Evolutionary conservation across 1,140 invertebrate species (phyloP).

Genomic region (Popillia japonica): DNA sequence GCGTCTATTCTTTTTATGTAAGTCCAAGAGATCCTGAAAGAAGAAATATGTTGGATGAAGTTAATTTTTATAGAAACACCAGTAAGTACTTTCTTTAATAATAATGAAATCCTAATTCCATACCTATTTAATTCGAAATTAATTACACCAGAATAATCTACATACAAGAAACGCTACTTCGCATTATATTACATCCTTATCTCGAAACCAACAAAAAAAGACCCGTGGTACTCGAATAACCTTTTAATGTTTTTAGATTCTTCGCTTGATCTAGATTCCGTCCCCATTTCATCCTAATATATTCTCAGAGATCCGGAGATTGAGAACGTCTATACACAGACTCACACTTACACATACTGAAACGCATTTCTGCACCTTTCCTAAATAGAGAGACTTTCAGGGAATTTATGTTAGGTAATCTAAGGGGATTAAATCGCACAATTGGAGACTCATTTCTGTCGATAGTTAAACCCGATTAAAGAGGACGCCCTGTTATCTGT

Average conservation of each 20-base stretch:
- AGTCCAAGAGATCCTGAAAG: no score
- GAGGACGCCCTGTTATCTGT: slow-evolving; percentile 20
- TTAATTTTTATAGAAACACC: no score
- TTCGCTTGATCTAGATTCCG: not conserved
- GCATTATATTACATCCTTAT: not conserved
- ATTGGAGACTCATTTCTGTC: slow-evolving; percentile 27
- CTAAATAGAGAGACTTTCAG: slow-evolving; percentile 21
- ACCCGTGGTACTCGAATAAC: slow-evolving; percentile 21
- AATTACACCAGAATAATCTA: not conserved
- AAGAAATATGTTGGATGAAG: no score
- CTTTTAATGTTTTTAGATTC: slow-evolving; percentile 31
- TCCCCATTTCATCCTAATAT: slow-evolving; percentile 33
- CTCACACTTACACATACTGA: not conserved
- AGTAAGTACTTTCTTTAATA: no score
- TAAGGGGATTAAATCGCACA: slow-evolving; percentile 31
- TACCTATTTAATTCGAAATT: not conserved
- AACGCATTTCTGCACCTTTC: slow-evolving; percentile 29
- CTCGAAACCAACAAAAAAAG: not conserved
- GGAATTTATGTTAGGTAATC: slow-evolving; percentile 34
- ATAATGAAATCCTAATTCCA: not conserved
- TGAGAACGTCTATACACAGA: not conserved
- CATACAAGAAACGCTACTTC: slow-evolving; percentile 15
- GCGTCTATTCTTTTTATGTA: no score
- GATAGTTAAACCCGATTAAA: slow-evolving; percentile 29
- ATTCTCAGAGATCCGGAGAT: slow-evolving; percentile 16